Evolutionary conservation across 2,888 invertebrate species (phyloP).

Genomic region (Platerodrilus igneus): DNA sequence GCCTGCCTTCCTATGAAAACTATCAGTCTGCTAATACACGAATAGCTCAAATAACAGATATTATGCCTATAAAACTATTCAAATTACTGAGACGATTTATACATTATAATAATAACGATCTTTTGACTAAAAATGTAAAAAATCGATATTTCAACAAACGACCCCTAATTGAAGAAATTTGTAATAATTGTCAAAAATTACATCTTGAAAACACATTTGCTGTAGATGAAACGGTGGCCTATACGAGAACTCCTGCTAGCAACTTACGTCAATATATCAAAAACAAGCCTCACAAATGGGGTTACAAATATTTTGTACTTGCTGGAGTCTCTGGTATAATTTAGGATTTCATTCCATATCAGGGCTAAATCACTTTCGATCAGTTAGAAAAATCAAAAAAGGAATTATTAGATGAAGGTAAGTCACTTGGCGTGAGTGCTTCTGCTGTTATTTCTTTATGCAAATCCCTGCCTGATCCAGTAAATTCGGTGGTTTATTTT

Average conservation of each 20-base stretch:
- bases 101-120: too few species aligned
- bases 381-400: constrained; percentile 2
- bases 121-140: too few species aligned
- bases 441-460: constrained; percentile 4
- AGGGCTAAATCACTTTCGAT: background rate
- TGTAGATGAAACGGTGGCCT: too few species aligned
- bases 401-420: background rate
- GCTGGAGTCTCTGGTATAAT: constrained; percentile 6
- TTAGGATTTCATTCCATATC: constrained; percentile 5
- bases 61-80: too few species aligned
- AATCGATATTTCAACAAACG: too few species aligned
- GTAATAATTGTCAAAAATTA: too few species aligned
- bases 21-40: constrained; percentile 13
- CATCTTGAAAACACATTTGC: too few species aligned
- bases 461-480: constrained; percentile 4
- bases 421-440: background rate
- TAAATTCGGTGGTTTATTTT: constrained; percentile 2
- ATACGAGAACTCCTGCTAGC: constrained; percentile 9
- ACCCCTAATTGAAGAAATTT: too few species aligned
- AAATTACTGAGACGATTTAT: too few species aligned
- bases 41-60: too few species aligned
- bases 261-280: constrained; percentile 12
- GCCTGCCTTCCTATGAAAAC: constrained; percentile 15
- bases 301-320: constrained; percentile 5
- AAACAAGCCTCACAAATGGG: constrained; percentile 10